A percentile compares a stretch with the other conserved stretches of the same genome.
Evolutionary conservation across 2,797 vertebrate species (phyloP).

Genomic region (Acridotheres tristis): DNA sequence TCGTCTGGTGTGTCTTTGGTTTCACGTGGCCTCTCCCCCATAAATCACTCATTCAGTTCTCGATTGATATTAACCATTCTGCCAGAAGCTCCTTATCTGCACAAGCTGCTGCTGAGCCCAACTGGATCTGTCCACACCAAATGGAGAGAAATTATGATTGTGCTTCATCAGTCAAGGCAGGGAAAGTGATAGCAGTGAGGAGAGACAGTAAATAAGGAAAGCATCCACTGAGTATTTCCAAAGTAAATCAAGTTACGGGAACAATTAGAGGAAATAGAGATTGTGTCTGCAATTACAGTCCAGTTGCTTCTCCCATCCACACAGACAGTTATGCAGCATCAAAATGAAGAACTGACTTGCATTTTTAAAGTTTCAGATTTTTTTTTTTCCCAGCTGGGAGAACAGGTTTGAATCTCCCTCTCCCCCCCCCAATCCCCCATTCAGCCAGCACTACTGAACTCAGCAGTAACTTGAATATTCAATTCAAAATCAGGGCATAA

Average conservation of each 20-base stretch:
- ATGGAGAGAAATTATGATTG: slow-evolving; percentile 24
- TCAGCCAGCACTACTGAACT: not conserved
- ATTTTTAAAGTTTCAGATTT: not conserved
- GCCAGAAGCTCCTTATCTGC: not conserved
- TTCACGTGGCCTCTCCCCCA: not conserved
- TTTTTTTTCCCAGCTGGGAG: not conserved
- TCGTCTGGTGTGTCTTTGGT: not conserved
- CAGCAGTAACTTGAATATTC: not conserved
- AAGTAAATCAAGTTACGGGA: slow-evolving; percentile 35
- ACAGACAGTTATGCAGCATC: not conserved
- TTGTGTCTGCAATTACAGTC: slow-evolving; percentile 4
- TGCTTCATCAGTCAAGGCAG: slow-evolving; percentile 13
- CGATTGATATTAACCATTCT: not conserved
- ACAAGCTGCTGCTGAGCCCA: not conserved
- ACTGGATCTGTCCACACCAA: not conserved
- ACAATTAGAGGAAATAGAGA: slow-evolving; percentile 46
- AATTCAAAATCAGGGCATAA: not conserved
- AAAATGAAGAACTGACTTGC: not conserved
- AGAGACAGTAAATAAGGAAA: slow-evolving; percentile 23
- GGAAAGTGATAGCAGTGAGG: not conserved
- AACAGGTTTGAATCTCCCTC: not conserved
- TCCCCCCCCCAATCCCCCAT: not conserved
- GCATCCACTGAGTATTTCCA: not conserved
- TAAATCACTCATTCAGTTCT: not conserved
- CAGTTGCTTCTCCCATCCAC: not conserved